These are phyloP conservation scores for Drosophila barbarae DNA, from an alignment of 2,888 invertebrate species.

Conservation along the genomic window DNA sequence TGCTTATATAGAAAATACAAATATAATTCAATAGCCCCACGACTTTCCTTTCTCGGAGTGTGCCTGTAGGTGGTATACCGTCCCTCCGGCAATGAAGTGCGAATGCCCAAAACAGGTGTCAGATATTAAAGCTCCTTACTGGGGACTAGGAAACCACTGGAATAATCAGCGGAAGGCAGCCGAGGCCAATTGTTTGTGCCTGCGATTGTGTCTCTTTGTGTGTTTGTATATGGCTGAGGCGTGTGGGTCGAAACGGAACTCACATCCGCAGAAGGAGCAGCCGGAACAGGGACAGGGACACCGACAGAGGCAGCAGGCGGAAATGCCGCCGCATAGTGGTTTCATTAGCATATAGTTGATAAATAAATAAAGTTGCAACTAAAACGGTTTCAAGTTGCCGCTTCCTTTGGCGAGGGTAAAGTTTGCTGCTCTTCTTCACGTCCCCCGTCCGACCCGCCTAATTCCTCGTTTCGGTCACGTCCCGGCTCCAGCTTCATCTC, in stretches of 20 bases:
- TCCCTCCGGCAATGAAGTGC: slow-evolving; percentile 41
- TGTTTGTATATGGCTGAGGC: not conserved
- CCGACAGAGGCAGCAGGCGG: slow-evolving; percentile 3
- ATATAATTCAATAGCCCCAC: not conserved
- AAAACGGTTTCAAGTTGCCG: slow-evolving; percentile 65
- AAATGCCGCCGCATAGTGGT: slow-evolving; percentile 56
- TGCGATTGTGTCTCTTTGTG: slow-evolving; percentile 17
- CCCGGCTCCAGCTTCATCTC: slow-evolving; percentile 16
- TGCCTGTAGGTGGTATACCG: not conserved
- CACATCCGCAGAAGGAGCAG: slow-evolving; percentile 2
- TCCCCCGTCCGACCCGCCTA: slow-evolving; percentile 25
- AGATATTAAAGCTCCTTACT: slow-evolving; percentile 46
- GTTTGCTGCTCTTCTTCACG: slow-evolving; percentile 3
- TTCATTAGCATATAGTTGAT: slow-evolving; percentile 70
- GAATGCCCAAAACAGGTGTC: slow-evolving; percentile 58
- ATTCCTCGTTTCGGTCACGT: slow-evolving; percentile 44
- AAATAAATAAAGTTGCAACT: slow-evolving; percentile 69
- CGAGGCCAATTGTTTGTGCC: slow-evolving; percentile 30
- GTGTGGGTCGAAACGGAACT: slow-evolving; percentile 3
- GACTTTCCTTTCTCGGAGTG: not conserved
- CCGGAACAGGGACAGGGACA: not conserved
- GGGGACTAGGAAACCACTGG: slow-evolving; percentile 33
- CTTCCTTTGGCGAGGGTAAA: slow-evolving; percentile 18
- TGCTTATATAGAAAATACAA: not conserved
- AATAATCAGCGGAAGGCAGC: slow-evolving; percentile 40